Conservation (phyloP, 2,888 invertebrate species). For the Sussaba pulchella region DNA sequence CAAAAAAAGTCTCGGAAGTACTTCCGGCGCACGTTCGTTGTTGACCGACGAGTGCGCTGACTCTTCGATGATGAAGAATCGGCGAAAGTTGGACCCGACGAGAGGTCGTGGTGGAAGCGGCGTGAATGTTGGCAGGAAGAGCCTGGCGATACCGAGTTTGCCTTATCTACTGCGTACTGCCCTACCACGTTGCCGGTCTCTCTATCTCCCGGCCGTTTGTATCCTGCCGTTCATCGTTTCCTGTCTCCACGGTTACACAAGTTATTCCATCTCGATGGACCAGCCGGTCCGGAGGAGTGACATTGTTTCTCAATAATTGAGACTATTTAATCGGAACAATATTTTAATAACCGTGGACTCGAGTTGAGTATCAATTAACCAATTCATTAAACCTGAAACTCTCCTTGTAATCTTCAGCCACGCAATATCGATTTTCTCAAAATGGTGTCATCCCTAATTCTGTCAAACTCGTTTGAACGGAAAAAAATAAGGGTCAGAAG, state of each 20-base stretch:
- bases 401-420: no score
- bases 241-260: constrained; percentile 71
- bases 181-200: constrained; percentile 58
- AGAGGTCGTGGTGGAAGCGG: constrained; percentile 43
- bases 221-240: constrained; percentile 79
- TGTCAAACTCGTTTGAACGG: no score
- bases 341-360: no score
- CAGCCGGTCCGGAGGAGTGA: neutral
- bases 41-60: constrained; percentile 61
- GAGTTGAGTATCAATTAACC: no score
- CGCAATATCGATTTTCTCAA: no score
- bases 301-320: no score
- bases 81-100: constrained; percentile 41
- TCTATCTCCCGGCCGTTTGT: constrained; percentile 77
- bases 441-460: no score
- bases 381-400: no score
- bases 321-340: no score
- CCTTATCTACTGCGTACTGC: constrained; percentile 73
- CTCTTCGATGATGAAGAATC: constrained; percentile 50
- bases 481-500: no score
- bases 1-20: constrained; percentile 55
- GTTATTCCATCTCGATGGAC: constrained; percentile 16
- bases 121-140: constrained; percentile 75
- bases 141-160: constrained; percentile 74
- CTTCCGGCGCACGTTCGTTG: constrained; percentile 50